phyloP scores from a whole-genome alignment of 2,113 vertebrate species.

The Mionectes macconnelli region DNA sequence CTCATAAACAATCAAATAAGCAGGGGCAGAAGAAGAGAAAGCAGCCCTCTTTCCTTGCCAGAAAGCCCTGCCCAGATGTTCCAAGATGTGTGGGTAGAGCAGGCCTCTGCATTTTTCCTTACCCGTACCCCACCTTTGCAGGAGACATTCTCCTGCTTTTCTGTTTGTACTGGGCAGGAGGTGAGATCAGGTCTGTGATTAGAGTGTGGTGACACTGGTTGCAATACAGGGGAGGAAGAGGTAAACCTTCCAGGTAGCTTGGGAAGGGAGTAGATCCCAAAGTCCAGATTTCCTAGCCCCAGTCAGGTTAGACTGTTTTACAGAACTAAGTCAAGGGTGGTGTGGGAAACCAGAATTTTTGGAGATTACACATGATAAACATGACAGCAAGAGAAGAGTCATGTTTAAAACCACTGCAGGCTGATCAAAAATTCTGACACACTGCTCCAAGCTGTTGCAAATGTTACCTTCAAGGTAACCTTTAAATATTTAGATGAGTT shows the following conservation, averaged over 20 bases:
- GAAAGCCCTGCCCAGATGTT: not conserved
- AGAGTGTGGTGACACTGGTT: not conserved
- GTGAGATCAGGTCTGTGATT: not conserved
- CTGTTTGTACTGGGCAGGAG: not conserved
- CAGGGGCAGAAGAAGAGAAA: not conserved
- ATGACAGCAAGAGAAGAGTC: not conserved
- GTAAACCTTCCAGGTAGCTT: not conserved
- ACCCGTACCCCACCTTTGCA: not conserved
- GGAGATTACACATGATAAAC: not conserved
- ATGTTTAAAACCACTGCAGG: not conserved
- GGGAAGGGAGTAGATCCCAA: not conserved
- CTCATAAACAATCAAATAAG: not conserved
- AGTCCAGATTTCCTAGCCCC: not conserved
- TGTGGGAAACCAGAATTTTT: not conserved
- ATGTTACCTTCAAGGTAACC: not conserved
- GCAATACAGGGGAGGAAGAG: not conserved
- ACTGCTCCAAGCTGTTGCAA: not conserved
- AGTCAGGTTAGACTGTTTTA: not conserved
- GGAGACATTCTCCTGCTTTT: not conserved
- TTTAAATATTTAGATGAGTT: not conserved
- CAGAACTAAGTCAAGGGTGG: conserved; percentile 1
- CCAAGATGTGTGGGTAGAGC: not conserved
- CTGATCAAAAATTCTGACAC: not conserved
- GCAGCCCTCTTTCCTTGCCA: not conserved
- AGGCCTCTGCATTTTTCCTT: not conserved